phyloP scores from a whole-genome alignment of 2,113 vertebrate species.

The Trachemys scripta region DNA sequence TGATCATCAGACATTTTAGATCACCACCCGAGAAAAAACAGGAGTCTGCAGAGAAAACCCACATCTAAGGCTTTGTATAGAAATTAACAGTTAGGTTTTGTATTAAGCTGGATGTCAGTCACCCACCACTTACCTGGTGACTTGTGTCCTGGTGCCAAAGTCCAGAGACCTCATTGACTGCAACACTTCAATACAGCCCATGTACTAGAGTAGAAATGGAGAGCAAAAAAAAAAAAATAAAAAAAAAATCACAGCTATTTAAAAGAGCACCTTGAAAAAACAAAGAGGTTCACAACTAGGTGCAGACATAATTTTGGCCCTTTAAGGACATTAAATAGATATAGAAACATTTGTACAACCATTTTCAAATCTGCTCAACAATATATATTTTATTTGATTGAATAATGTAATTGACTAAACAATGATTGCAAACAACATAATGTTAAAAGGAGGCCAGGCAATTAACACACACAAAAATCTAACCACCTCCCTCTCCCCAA shows the following conservation, averaged over 20 bases:
- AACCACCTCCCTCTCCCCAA: neutral
- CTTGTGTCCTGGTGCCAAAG: slow-evolving; percentile 91
- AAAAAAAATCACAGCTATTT: neutral
- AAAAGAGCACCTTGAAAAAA: neutral
- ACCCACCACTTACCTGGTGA: slow-evolving; percentile 88
- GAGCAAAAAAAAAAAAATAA: neutral
- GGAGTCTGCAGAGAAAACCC: neutral
- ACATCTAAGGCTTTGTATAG: neutral
- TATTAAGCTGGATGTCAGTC: neutral
- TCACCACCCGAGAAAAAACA: neutral
- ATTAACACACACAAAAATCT: neutral
- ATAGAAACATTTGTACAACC: slow-evolving; percentile 22
- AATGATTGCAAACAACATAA: neutral
- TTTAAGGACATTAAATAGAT: neutral
- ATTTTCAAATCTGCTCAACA: slow-evolving; percentile 13
- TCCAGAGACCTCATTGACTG: slow-evolving; percentile 95
- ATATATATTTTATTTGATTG: slow-evolving; percentile 32
- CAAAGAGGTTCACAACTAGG: slow-evolving; percentile 16
- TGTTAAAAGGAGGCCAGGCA: neutral
- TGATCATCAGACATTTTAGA: slow-evolving; percentile 41
- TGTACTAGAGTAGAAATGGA: slow-evolving; percentile 82
- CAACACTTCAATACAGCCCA: slow-evolving; percentile 92
- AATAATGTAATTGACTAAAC: slow-evolving; percentile 32
- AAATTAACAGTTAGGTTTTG: neutral
- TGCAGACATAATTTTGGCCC: slow-evolving; percentile 35